Evolutionary conservation across 2,888 invertebrate genomes (phyloP).

Genomic region (Campoplex nolae): DNA sequence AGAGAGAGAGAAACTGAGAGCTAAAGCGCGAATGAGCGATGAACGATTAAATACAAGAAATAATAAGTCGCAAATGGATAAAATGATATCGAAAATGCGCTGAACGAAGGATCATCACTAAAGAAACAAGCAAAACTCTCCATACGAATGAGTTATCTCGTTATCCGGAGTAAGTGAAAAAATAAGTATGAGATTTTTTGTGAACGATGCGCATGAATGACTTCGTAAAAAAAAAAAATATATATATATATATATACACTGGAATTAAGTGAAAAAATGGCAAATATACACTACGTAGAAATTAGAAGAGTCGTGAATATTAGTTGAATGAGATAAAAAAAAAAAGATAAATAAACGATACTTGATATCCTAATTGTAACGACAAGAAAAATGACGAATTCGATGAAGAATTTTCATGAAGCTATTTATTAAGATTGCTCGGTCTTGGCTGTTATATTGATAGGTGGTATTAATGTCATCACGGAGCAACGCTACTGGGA

Average conservation of each 20-base stretch:
- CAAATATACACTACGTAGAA: conserved; percentile 63
- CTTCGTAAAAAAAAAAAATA: conserved; percentile 25
- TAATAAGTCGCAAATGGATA: conserved; percentile 33
- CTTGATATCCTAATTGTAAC: conserved; percentile 70
- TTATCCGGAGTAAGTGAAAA: neutral
- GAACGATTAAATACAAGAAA: neutral
- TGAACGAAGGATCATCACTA: neutral
- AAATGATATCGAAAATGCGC: conserved; percentile 46
- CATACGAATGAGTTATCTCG: too few relatives aligned
- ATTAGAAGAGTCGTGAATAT: conserved; percentile 67
- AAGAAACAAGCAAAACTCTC: neutral
- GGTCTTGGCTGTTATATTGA: conserved; percentile 76
- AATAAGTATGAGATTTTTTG: conserved; percentile 8
- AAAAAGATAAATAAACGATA: conserved; percentile 51
- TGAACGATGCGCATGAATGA: conserved; percentile 39
- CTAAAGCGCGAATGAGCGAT: neutral
- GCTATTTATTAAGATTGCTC: conserved; percentile 74
- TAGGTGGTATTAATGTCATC: conserved; percentile 71
- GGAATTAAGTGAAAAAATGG: conserved; percentile 1
- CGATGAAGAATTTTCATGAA: conserved; percentile 67
- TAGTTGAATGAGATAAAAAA: conserved; percentile 61
- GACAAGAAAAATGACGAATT: conserved; percentile 72
- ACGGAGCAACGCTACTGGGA: conserved; percentile 65
- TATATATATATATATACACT: conserved; percentile 32
- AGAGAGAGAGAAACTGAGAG: conserved; percentile 28